These are phyloP conservation scores for Brienomyrus brachyistius DNA, from an alignment of 2,113 vertebrate species.

Conservation along the genomic window DNA sequence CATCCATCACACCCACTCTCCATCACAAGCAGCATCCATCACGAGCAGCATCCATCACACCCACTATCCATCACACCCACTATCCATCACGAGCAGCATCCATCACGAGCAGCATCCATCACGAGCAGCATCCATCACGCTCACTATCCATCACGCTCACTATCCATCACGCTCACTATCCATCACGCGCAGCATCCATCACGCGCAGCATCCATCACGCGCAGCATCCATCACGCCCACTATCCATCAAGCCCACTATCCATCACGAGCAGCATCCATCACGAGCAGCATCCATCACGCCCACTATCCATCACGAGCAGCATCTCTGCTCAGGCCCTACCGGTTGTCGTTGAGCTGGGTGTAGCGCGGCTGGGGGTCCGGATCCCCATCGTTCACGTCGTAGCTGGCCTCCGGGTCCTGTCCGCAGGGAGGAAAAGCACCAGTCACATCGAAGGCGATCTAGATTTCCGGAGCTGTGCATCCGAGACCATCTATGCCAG, in stretches of 20 bases:
- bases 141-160: background rate
- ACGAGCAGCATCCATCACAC: too few relatives aligned
- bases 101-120: too few relatives aligned
- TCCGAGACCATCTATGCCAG: background rate
- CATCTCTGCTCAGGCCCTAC: slow-evolving; percentile 47
- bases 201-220: too few relatives aligned
- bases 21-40: too few relatives aligned
- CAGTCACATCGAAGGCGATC: background rate
- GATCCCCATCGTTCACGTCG: slow-evolving; percentile 91
- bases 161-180: background rate
- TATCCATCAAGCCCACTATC: too few relatives aligned
- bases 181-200: too few relatives aligned
- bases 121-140: background rate
- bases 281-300: too few relatives aligned
- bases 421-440: slow-evolving; percentile 19
- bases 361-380: slow-evolving; percentile 91
- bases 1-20: background rate
- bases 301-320: background rate
- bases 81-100: too few relatives aligned
- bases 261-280: too few relatives aligned
- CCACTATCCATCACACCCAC: too few relatives aligned
- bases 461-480: background rate
- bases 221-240: too few relatives aligned
- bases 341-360: slow-evolving; percentile 95
- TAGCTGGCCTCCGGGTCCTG: slow-evolving; percentile 90